Conservation (phyloP, 2,888 invertebrate species). For the Phengaris alcon region DNA sequence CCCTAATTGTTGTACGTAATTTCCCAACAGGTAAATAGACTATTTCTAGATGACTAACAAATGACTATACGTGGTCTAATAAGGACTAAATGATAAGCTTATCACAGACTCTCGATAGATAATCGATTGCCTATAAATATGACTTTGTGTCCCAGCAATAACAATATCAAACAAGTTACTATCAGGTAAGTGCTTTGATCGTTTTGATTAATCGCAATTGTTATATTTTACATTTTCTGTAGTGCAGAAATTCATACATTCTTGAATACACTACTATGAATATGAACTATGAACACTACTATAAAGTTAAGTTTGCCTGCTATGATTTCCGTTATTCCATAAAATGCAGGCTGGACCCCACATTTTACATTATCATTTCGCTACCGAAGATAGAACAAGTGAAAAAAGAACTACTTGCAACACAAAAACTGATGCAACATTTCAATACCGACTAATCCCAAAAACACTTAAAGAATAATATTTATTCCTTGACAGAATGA, state of each 20-base stretch:
- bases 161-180: slow-evolving; percentile 11
- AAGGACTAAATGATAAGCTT: slow-evolving; percentile 21
- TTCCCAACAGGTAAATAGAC: not conserved
- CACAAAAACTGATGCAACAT: not conserved
- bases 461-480: not conserved
- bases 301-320: no score
- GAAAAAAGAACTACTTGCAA: no score
- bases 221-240: not conserved
- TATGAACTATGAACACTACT: no score
- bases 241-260: no score
- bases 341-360: no score
- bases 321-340: no score
- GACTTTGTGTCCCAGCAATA: not conserved
- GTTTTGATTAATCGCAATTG: not conserved
- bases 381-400: no score
- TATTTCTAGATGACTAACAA: not conserved
- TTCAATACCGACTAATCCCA: not conserved
- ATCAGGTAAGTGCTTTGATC: slow-evolving; percentile 6
- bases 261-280: no score
- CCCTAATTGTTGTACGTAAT: not conserved
- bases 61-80: slow-evolving; percentile 24
- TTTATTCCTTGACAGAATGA: slow-evolving; percentile 14
- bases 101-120: slow-evolving; percentile 21
- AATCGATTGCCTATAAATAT: slow-evolving; percentile 26
- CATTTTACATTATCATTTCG: no score